Evolutionary conservation across 2,797 vertebrate genomes (phyloP).

Genomic region (Anableps anableps): DNA sequence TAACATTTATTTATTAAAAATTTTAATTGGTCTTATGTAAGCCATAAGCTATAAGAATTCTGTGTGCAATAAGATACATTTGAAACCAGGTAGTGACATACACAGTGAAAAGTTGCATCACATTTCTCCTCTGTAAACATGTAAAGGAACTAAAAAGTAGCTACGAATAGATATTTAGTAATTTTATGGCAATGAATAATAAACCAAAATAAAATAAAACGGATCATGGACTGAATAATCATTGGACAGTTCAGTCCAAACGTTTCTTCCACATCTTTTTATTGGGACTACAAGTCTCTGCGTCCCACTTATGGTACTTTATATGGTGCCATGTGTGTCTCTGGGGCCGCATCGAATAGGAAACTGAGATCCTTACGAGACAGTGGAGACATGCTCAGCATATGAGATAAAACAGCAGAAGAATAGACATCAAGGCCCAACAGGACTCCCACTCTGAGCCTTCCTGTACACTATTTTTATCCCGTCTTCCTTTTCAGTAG

Average conservation of each 20-base stretch:
- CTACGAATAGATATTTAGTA: background rate
- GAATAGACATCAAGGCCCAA: constrained; percentile 64
- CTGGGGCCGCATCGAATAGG: constrained; percentile 60
- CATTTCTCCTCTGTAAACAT: no score
- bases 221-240: constrained; percentile 25
- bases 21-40: background rate
- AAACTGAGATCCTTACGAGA: constrained; percentile 53
- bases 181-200: no score
- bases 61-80: background rate
- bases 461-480: constrained; percentile 55
- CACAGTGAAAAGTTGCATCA: no score
- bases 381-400: constrained; percentile 42
- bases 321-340: constrained; percentile 46
- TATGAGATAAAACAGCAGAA: constrained; percentile 63
- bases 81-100: background rate
- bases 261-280: constrained; percentile 49
- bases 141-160: background rate
- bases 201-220: background rate
- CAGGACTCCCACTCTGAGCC: constrained; percentile 47
- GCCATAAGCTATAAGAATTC: background rate
- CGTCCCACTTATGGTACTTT: constrained; percentile 67
- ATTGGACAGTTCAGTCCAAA: constrained; percentile 53
- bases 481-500: constrained; percentile 28
- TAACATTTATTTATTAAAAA: background rate
- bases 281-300: constrained; percentile 40